Conservation (phyloP, 2,888 invertebrate genomes). For the Horisme vitalbata region DNA sequence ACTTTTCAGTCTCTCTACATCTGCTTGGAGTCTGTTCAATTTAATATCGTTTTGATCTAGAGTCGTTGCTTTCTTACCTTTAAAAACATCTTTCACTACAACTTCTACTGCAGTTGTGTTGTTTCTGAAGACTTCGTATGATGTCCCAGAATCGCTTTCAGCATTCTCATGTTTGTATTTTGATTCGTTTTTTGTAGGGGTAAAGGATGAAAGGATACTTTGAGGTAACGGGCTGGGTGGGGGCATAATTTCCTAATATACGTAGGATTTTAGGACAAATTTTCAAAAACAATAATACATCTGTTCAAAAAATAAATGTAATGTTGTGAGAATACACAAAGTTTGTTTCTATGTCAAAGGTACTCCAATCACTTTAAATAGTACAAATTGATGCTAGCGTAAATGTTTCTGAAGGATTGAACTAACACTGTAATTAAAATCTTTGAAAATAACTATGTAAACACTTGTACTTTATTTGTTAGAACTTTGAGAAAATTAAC, state of each 20-base stretch:
- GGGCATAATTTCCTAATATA: no score
- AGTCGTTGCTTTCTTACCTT: constrained; percentile 32
- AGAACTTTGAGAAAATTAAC: constrained; percentile 4
- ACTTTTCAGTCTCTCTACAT: constrained; percentile 46
- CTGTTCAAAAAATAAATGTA: no score
- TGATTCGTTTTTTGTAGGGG: constrained; percentile 17
- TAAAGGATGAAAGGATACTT: constrained; percentile 5
- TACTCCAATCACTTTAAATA: constrained; percentile 7
- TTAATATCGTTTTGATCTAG: constrained; percentile 27
- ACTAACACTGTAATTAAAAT: no score
- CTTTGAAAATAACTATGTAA: no score
- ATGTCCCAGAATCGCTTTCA: constrained; percentile 37
- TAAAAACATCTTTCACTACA: constrained; percentile 59
- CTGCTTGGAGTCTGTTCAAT: constrained; percentile 40
- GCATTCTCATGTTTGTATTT: constrained; percentile 12
- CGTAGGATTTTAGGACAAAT: no score
- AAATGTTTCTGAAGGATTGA: constrained; percentile 33
- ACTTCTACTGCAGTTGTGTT: constrained; percentile 68
- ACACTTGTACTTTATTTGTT: constrained; percentile 37
- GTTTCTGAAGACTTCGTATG: constrained; percentile 64
- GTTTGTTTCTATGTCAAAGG: background rate
- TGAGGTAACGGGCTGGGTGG: constrained; percentile 5
- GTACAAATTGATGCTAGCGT: constrained; percentile 15
- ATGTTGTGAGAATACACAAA: no score
- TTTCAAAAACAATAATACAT: no score